A percentile compares a stretch with the other conserved stretches of the same genome.
phyloP scores from a whole-genome alignment of 1,140 invertebrate species.

The Caenorhabditis briggsae region DNA sequence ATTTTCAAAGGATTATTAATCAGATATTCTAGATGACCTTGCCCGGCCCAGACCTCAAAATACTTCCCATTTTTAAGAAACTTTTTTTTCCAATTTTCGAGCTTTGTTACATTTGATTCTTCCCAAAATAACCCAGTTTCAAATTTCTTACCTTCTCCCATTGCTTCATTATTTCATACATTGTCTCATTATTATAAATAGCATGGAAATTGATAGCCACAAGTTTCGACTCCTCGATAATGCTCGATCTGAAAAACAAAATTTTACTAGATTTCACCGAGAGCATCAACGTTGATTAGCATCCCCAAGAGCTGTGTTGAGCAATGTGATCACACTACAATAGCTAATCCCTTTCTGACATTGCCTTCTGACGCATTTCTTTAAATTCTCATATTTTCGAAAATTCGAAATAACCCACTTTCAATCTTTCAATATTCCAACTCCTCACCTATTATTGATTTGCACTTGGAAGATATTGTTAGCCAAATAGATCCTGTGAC shows the following conservation, averaged over 20 bases:
- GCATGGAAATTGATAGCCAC: conserved; percentile 77
- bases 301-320: not conserved
- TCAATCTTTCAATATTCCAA: not conserved
- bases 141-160: conserved; percentile 69
- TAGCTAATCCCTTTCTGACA: too few relatives aligned
- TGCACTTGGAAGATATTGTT: conserved; percentile 76
- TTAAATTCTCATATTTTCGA: not conserved
- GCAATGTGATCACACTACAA: not conserved
- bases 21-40: too few relatives aligned
- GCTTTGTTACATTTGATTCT: too few relatives aligned
- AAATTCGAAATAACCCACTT: not conserved
- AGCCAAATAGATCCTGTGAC: conserved; percentile 75
- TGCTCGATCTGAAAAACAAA: conserved; percentile 69
- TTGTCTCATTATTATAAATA: conserved; percentile 72
- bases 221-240: conserved; percentile 71
- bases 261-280: not conserved
- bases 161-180: conserved; percentile 74
- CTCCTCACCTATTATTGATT: conserved; percentile 72
- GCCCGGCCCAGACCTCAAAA: too few relatives aligned
- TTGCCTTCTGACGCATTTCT: too few relatives aligned
- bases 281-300: not conserved
- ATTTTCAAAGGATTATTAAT: too few relatives aligned
- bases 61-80: too few relatives aligned
- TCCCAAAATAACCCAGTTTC: too few relatives aligned
- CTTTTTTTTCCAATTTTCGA: too few relatives aligned